Percentiles rank a stretch among this genome's conserved stretches.
Evolutionary conservation across 2,113 vertebrate genomes (phyloP).

Genomic region (Brachyhypopomus occidentalis): DNA sequence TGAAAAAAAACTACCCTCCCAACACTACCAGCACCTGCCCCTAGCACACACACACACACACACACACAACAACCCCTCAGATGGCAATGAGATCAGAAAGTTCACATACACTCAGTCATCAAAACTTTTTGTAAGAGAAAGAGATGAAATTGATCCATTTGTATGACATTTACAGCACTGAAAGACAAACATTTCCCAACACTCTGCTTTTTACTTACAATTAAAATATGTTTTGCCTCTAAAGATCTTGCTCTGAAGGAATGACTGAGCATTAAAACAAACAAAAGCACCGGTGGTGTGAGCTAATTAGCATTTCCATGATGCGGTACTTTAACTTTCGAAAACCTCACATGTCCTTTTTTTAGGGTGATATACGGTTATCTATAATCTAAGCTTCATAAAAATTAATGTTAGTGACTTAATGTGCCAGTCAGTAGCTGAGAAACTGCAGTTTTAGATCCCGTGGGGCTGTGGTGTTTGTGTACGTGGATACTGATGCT

Average conservation of each 20-base stretch:
- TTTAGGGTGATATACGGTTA: not conserved
- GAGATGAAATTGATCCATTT: not conserved
- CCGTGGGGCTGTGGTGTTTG: not conserved
- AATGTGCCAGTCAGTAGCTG: not conserved
- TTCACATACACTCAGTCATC: not conserved
- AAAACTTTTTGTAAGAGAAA: constrained; percentile 2
- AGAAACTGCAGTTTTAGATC: not conserved
- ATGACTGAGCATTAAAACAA: too few species aligned
- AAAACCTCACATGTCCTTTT: too few species aligned
- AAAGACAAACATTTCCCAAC: too few species aligned
- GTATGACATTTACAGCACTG: too few species aligned
- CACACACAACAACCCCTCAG: constrained; percentile 8
- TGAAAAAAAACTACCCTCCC: constrained; percentile 24
- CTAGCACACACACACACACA: constrained; percentile 7
- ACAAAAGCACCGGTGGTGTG: too few species aligned
- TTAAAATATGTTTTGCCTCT: not conserved
- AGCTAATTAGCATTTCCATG: too few species aligned
- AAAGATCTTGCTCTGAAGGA: too few species aligned
- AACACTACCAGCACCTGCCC: not conserved
- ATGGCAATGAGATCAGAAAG: constrained; percentile 1
- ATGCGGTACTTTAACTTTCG: too few species aligned
- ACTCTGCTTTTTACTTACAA: not conserved
- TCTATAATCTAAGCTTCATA: not conserved
- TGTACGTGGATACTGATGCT: constrained; percentile 14
- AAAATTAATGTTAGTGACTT: constrained; percentile 5